Conservation (phyloP, 2,888 invertebrate species). For the Caenorhabditis doughertyi region DNA sequence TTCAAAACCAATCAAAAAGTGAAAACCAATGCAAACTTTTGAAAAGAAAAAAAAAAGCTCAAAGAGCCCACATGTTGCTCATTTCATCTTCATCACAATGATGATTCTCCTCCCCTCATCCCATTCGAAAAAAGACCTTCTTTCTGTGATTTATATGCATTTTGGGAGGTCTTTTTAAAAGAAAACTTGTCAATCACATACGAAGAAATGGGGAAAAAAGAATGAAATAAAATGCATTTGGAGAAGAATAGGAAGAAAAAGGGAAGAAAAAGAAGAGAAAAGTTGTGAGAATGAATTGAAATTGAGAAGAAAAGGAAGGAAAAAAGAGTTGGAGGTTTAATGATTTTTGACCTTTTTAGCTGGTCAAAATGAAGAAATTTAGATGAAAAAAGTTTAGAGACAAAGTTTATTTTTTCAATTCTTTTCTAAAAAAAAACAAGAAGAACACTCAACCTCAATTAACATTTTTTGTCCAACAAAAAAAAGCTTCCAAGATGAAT, state of each 20-base stretch:
- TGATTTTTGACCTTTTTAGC: background rate
- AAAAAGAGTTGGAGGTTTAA: background rate
- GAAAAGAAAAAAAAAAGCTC: background rate
- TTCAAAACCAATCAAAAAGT: too few species aligned
- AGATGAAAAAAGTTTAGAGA: background rate
- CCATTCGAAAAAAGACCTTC: background rate
- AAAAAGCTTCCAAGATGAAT: too few species aligned
- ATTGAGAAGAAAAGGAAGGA: background rate
- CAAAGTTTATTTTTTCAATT: too few species aligned
- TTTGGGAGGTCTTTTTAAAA: background rate
- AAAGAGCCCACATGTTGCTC: background rate
- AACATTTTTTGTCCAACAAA: too few species aligned
- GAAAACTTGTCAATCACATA: slow-evolving; percentile 38
- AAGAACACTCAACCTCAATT: too few species aligned
- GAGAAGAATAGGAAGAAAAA: background rate
- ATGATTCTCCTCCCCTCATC: slow-evolving; percentile 3
- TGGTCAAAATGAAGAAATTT: too few species aligned
- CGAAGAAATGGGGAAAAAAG: background rate
- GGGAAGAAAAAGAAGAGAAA: background rate
- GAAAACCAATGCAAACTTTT: background rate
- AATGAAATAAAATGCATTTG: background rate
- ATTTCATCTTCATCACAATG: background rate
- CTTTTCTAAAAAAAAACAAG: too few species aligned
- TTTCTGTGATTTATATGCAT: slow-evolving; percentile 37
- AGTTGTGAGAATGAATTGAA: background rate